A percentile compares a stretch with the other conserved stretches of the same genome.
Evolutionary conservation across 2,113 vertebrate genomes (phyloP).

Genomic region (Bufo gargarizans): DNA sequence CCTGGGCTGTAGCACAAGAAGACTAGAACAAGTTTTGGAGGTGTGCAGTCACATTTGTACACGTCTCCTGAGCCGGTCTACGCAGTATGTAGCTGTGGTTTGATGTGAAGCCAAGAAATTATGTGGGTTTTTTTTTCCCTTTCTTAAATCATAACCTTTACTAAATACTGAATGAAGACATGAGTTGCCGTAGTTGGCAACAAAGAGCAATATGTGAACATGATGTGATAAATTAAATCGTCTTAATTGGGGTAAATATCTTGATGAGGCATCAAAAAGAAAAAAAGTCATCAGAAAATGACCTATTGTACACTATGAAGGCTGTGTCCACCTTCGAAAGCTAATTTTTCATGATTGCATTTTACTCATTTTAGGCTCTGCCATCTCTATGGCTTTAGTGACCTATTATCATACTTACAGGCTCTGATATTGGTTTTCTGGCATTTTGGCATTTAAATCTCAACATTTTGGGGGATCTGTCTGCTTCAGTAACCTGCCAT

Average conservation of each 20-base stretch:
- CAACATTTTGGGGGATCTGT: no score
- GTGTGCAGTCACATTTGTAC: slow-evolving; percentile 34
- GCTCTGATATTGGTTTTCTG: no score
- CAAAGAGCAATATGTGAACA: not conserved
- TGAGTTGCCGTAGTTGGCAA: slow-evolving; percentile 9
- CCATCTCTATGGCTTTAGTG: no score
- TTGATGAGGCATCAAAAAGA: not conserved
- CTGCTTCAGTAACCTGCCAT: no score
- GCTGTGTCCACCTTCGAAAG: no score
- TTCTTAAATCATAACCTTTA: slow-evolving; percentile 25
- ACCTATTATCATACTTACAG: no score
- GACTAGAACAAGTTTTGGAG: not conserved
- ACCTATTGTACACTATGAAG: no score
- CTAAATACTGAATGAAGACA: not conserved
- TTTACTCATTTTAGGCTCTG: no score
- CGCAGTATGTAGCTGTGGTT: not conserved
- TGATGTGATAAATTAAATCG: not conserved
- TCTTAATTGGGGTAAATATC: not conserved
- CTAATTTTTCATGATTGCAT: no score
- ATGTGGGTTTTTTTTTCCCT: not conserved
- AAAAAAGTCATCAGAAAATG: no score
- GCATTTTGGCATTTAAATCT: no score
- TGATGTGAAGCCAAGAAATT: slow-evolving; percentile 2
- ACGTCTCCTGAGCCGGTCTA: slow-evolving; percentile 12
- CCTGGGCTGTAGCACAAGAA: not conserved